Conservation (phyloP, 1,140 invertebrate genomes). For the Drosophila arizonae region DNA sequence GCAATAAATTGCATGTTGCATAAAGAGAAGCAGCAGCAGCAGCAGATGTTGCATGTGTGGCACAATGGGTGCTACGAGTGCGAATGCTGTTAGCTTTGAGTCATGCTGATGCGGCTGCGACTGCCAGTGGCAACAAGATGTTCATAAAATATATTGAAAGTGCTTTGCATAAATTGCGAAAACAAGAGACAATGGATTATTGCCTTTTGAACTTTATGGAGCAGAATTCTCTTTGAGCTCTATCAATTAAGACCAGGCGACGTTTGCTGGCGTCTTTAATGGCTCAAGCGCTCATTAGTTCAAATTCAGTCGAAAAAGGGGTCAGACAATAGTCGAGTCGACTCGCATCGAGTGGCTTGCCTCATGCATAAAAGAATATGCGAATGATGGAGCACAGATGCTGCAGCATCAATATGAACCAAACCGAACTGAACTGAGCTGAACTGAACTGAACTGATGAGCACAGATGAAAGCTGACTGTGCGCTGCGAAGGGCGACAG, state of each 20-base stretch:
- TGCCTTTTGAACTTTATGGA: slow-evolving; percentile 20
- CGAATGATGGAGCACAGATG: slow-evolving; percentile 31
- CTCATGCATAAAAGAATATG: slow-evolving; percentile 37
- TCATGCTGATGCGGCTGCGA: slow-evolving; percentile 45
- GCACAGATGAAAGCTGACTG: slow-evolving; percentile 1
- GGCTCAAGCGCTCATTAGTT: slow-evolving; percentile 28
- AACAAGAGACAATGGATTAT: slow-evolving; percentile 36
- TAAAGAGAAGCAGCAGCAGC: slow-evolving; percentile 47
- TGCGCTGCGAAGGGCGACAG: slow-evolving; percentile 1
- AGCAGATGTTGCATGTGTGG: slow-evolving; percentile 68
- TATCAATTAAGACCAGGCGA: slow-evolving; percentile 57
- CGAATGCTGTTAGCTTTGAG: slow-evolving; percentile 20
- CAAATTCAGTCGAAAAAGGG: slow-evolving; percentile 17
- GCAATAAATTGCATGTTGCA: slow-evolving; percentile 72
- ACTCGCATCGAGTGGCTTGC: slow-evolving; percentile 16
- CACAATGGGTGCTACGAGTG: slow-evolving; percentile 36
- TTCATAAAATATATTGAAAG: slow-evolving; percentile 69
- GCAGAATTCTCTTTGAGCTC: background rate
- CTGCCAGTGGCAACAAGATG: slow-evolving; percentile 40
- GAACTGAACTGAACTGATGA: slow-evolving; percentile 17
- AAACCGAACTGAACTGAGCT: slow-evolving; percentile 1
- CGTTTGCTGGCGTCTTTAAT: slow-evolving; percentile 5
- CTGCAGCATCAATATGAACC: slow-evolving; percentile 9
- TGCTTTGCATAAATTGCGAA: slow-evolving; percentile 56
- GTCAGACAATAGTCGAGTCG: slow-evolving; percentile 34